These are phyloP conservation scores for Thereva unica DNA, from an alignment of 2,888 invertebrate genomes.

Conservation along the genomic window DNA sequence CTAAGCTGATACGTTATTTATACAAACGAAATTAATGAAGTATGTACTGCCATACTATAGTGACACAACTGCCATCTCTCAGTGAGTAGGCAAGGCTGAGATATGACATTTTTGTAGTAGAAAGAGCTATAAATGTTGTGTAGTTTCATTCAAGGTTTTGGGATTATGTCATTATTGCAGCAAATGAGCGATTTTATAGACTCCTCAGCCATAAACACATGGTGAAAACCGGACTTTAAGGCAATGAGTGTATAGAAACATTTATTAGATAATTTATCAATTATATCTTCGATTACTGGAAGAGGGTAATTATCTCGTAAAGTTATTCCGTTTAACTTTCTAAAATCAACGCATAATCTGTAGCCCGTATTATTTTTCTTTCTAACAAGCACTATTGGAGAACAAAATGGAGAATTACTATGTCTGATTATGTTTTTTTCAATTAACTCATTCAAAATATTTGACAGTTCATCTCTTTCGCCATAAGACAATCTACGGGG, in stretches of 20 bases:
- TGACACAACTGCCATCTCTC: too few relatives aligned
- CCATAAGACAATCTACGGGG: not conserved
- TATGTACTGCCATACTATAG: too few relatives aligned
- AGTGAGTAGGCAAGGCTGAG: too few relatives aligned
- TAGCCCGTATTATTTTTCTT: slow-evolving; percentile 36
- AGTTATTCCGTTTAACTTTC: slow-evolving; percentile 40
- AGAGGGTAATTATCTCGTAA: slow-evolving; percentile 40
- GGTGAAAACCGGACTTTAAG: slow-evolving; percentile 44
- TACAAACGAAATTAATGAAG: too few relatives aligned
- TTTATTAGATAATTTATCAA: slow-evolving; percentile 41
- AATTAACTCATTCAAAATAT: slow-evolving; percentile 23
- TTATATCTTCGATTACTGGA: slow-evolving; percentile 41
- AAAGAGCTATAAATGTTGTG: too few relatives aligned
- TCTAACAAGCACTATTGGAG: slow-evolving; percentile 39
- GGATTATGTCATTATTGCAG: too few relatives aligned
- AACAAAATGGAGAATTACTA: slow-evolving; percentile 36
- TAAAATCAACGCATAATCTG: slow-evolving; percentile 41
- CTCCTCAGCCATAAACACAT: slow-evolving; percentile 39
- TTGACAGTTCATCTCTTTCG: not conserved
- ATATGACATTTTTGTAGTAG: too few relatives aligned
- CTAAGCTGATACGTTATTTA: too few relatives aligned
- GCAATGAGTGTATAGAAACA: slow-evolving; percentile 42
- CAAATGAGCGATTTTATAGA: too few relatives aligned
- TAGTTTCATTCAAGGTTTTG: too few relatives aligned
- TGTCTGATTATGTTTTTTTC: slow-evolving; percentile 24